Percentiles rank a stretch among this genome's conserved stretches.
phyloP scores from a whole-genome alignment of 2,888 invertebrate genomes.

The Eupsilia transversa region DNA sequence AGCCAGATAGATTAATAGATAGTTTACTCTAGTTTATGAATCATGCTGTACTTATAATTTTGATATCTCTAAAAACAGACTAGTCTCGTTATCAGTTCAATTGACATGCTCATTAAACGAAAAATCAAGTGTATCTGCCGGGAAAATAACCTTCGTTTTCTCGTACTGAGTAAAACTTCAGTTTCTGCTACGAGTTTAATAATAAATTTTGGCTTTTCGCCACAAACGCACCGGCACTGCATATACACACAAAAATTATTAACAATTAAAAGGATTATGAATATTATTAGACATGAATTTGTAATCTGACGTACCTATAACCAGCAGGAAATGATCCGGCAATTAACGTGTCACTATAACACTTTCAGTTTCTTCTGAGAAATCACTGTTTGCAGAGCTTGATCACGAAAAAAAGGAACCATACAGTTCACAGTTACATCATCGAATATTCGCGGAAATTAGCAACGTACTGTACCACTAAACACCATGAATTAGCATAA shows the following conservation, averaged over 20 bases:
- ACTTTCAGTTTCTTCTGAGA: constrained; percentile 81
- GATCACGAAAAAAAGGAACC: constrained; percentile 79
- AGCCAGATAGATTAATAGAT: background rate
- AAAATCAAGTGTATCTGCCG: constrained; percentile 53
- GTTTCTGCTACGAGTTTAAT: constrained; percentile 81
- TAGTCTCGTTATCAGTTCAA: constrained; percentile 36
- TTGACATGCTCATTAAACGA: constrained; percentile 47
- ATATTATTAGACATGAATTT: constrained; percentile 30
- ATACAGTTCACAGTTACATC: constrained; percentile 84
- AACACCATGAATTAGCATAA: constrained; percentile 76
- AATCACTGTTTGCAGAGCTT: constrained; percentile 78
- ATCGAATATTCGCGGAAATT: constrained; percentile 82
- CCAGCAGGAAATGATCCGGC: constrained; percentile 70
- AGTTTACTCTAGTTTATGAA: constrained; percentile 3
- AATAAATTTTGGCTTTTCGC: constrained; percentile 86
- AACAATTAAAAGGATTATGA: constrained; percentile 53
- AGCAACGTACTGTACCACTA: constrained; percentile 66
- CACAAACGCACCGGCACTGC: constrained; percentile 74
- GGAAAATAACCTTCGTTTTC: constrained; percentile 79
- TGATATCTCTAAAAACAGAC: constrained; percentile 36
- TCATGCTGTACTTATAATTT: background rate
- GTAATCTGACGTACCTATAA: constrained; percentile 73
- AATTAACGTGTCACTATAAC: constrained; percentile 79
- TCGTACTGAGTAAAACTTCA: constrained; percentile 79
- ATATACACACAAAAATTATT: constrained; percentile 67